Percentiles rank a stretch among this genome's conserved stretches.
Evolutionary conservation across 2,888 invertebrate species (phyloP).

Genomic region (Lobophora halterata): DNA sequence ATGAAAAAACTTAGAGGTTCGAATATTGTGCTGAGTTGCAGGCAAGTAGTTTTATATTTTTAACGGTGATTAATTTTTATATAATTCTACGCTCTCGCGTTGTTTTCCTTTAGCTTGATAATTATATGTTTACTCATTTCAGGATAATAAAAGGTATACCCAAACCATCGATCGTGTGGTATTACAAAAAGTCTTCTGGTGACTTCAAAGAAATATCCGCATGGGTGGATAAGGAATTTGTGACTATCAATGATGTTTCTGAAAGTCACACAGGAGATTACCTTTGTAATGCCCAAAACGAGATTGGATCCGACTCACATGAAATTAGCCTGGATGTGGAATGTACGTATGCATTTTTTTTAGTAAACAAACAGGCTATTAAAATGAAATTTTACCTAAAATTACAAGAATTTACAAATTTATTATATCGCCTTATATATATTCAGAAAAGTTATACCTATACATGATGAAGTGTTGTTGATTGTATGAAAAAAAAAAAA

Average conservation of each 20-base stretch:
- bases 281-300: slow-evolving; percentile 8
- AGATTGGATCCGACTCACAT: slow-evolving; percentile 4
- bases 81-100: too few species aligned
- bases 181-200: not conserved
- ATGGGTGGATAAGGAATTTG: slow-evolving; percentile 3
- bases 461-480: too few species aligned
- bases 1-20: not conserved
- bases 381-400: too few species aligned
- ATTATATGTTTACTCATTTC: slow-evolving; percentile 4
- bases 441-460: too few species aligned
- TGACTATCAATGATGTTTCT: not conserved
- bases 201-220: not conserved
- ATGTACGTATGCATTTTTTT: slow-evolving; percentile 4
- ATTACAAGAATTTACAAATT: too few species aligned
- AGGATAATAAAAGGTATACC: slow-evolving; percentile 12
- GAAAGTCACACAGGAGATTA: slow-evolving; percentile 1
- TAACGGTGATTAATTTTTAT: too few species aligned
- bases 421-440: too few species aligned
- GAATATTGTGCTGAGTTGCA: slow-evolving; percentile 10
- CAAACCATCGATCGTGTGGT: slow-evolving; percentile 12
- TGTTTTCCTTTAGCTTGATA: not conserved
- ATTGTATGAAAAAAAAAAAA: too few species aligned
- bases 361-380: too few species aligned
- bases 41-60: slow-evolving; percentile 7
- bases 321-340: slow-evolving; percentile 2